A percentile compares a stretch with the other conserved stretches of the same genome.
Evolutionary conservation across 2,797 vertebrate species (phyloP).

Genomic region (Platalea minor): DNA sequence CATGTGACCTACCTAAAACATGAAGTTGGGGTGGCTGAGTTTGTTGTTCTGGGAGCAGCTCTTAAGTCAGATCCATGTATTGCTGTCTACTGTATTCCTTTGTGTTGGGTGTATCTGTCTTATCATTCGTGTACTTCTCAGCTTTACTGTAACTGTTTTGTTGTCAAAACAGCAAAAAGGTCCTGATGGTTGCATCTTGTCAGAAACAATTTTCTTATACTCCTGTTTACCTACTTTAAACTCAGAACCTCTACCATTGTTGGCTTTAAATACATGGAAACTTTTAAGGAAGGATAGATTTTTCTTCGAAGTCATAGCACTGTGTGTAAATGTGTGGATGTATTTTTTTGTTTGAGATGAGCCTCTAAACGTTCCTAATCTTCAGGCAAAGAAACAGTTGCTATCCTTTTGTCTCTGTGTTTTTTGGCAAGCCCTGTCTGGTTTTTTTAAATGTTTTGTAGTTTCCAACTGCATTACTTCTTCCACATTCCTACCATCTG

Average conservation of each 20-base stretch:
- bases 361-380: neutral
- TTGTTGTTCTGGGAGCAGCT: neutral
- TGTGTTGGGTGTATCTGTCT: neutral
- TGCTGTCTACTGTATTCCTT: neutral
- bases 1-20: neutral
- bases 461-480: neutral
- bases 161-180: neutral
- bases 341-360: constrained; percentile 1
- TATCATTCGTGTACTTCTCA: neutral
- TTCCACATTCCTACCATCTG: neutral
- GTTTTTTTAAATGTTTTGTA: neutral
- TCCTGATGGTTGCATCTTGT: neutral
- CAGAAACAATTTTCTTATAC: neutral
- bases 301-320: neutral
- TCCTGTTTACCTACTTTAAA: neutral
- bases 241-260: neutral
- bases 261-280: neutral
- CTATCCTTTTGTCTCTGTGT: neutral
- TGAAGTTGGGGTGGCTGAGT: neutral
- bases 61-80: neutral
- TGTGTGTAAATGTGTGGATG: neutral
- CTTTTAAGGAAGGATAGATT: neutral
- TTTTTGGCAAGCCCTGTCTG: neutral
- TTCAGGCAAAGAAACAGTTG: constrained; percentile 20
- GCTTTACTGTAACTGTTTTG: neutral